phyloP scores from a whole-genome alignment of 2,888 invertebrate genomes.

The Himalopsyche japonica region DNA sequence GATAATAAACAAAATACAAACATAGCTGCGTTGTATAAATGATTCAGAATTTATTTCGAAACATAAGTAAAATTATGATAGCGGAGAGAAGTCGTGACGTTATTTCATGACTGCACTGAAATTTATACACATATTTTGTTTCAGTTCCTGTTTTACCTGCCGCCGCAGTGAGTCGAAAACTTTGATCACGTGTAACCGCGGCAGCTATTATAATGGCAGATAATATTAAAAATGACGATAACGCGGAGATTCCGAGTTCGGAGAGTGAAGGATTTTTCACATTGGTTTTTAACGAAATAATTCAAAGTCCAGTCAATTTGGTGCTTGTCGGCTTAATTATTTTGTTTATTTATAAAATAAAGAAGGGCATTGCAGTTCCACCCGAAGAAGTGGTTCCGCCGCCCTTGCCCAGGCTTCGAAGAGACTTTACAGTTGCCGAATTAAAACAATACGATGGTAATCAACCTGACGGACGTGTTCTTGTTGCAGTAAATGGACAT shows the following conservation, averaged over 20 bases:
- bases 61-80: neutral
- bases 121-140: neutral
- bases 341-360: constrained; percentile 67
- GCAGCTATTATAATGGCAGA: constrained; percentile 22
- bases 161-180: neutral
- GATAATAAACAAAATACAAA: neutral
- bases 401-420: constrained; percentile 77
- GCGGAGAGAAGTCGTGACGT: constrained; percentile 9
- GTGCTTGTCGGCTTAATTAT: constrained; percentile 65
- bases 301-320: constrained; percentile 69
- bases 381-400: constrained; percentile 46
- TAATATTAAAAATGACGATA: neutral
- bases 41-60: neutral
- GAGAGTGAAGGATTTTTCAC: constrained; percentile 44
- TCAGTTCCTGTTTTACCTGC: neutral
- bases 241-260: neutral
- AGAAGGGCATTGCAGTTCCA: constrained; percentile 55
- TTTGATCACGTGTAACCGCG: neutral
- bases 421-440: constrained; percentile 89
- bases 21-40: neutral
- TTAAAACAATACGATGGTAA: constrained; percentile 84
- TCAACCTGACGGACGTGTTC: constrained; percentile 82
- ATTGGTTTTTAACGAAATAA: constrained; percentile 57
- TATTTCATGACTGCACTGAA: constrained; percentile 1
- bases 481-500: constrained; percentile 92